These are phyloP conservation scores for Macheiramphus alcinus DNA, from an alignment of 2,113 vertebrate species.

Conservation along the genomic window DNA sequence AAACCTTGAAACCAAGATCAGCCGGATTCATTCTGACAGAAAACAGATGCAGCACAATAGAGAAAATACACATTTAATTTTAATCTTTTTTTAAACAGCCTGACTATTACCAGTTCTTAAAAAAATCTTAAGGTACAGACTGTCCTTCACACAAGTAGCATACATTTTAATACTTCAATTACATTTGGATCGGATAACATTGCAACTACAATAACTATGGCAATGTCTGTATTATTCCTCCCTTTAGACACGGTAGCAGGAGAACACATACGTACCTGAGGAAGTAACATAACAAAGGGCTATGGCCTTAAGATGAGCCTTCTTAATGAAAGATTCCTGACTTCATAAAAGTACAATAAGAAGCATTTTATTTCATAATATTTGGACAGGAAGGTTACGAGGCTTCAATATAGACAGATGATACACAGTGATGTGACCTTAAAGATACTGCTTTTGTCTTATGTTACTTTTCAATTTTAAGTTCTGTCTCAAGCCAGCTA, in stretches of 20 bases:
- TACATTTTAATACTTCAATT: constrained; percentile 15
- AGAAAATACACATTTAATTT: constrained; percentile 71
- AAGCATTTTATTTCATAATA: constrained; percentile 52
- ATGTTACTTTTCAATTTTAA: not conserved
- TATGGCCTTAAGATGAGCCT: not conserved
- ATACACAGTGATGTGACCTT: not conserved
- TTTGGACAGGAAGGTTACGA: constrained; percentile 34
- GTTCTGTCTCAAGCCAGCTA: not conserved
- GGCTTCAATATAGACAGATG: not conserved
- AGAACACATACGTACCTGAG: not conserved
- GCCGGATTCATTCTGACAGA: constrained; percentile 79
- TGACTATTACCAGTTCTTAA: constrained; percentile 56
- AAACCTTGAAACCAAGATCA: constrained; percentile 82
- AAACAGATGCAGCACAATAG: constrained; percentile 73
- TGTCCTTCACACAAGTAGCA: constrained; percentile 56
- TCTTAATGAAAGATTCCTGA: constrained; percentile 7
- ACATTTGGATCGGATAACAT: not conserved
- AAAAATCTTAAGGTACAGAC: constrained; percentile 44
- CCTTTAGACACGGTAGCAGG: not conserved
- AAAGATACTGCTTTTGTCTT: constrained; percentile 24
- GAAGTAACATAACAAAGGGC: not conserved
- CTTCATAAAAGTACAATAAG: not conserved
- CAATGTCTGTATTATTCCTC: constrained; percentile 5
- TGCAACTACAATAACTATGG: not conserved
- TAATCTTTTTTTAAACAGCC: constrained; percentile 55